A percentile compares a stretch with the other conserved stretches of the same genome.
Evolutionary conservation across 2,888 invertebrate species (phyloP).

Genomic region (Cephalotes varians): DNA sequence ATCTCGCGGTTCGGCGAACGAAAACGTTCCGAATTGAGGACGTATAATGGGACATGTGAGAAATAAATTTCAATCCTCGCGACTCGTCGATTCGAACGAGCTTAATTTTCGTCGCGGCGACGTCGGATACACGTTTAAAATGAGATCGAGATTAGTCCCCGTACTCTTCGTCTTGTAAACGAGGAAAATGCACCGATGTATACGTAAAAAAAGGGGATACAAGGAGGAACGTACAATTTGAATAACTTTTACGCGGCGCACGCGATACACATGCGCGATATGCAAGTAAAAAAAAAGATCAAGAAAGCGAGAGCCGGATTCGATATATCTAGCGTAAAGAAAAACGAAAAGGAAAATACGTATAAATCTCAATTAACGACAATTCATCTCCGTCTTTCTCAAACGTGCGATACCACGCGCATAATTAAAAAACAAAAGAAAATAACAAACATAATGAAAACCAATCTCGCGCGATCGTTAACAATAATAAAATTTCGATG

Average conservation of each 20-base stretch:
- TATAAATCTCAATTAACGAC: conserved; percentile 81
- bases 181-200: conserved; percentile 66
- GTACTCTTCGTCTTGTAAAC: conserved; percentile 68
- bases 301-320: conserved; percentile 60
- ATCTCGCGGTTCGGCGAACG: conserved; percentile 66
- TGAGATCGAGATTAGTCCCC: conserved; percentile 52
- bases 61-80: conserved; percentile 34
- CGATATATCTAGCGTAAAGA: conserved; percentile 57
- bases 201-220: conserved; percentile 52
- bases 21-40: conserved; percentile 72
- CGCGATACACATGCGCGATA: conserved; percentile 54
- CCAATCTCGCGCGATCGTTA: conserved; percentile 76
- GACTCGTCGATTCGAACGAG: conserved; percentile 22
- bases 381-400: conserved; percentile 70
- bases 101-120: conserved; percentile 27
- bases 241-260: conserved; percentile 50
- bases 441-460: conserved; percentile 54
- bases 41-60: conserved; percentile 36
- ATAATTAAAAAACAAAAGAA: conserved; percentile 57
- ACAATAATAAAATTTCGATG: conserved; percentile 79
- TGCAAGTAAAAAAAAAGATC: conserved; percentile 57
- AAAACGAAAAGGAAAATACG: conserved; percentile 70
- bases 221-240: conserved; percentile 71
- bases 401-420: conserved; percentile 60
- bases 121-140: conserved; percentile 4